Evolutionary conservation across 2,888 invertebrate genomes (phyloP).

Genomic region (Protophormia terraenovae): DNA sequence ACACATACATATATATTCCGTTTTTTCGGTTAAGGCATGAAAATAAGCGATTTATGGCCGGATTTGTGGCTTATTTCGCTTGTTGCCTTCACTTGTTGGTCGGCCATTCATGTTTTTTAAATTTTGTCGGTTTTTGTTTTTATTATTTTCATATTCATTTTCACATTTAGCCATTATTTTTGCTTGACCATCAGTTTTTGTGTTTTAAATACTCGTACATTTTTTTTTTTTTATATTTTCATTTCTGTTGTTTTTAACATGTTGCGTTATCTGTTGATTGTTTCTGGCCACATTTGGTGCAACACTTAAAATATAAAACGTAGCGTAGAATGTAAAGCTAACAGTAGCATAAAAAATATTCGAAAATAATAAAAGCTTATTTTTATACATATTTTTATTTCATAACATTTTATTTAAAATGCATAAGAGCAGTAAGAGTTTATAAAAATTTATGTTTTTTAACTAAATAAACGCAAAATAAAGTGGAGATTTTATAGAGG

Average conservation of each 20-base stretch:
- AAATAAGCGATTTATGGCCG: conserved; percentile 70
- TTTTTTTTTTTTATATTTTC: conserved; percentile 5
- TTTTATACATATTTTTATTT: background rate
- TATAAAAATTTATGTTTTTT: conserved; percentile 40
- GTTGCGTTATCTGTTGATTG: conserved; percentile 67
- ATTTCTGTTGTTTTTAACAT: conserved; percentile 49
- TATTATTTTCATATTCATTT: conserved; percentile 14
- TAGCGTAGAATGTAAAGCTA: background rate
- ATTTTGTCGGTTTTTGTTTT: conserved; percentile 13
- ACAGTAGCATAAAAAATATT: conserved; percentile 16
- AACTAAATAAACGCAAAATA: conserved; percentile 49
- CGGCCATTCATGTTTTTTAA: conserved; percentile 34
- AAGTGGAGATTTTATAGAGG: conserved; percentile 49
- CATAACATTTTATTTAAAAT: conserved; percentile 38
- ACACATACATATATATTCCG: background rate
- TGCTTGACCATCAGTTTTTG: conserved; percentile 52
- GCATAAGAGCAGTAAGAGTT: conserved; percentile 30
- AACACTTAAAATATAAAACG: conserved; percentile 38
- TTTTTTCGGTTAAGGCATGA: conserved; percentile 47
- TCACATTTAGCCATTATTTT: conserved; percentile 15
- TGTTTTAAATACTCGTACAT: conserved; percentile 26
- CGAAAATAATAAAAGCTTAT: conserved; percentile 43
- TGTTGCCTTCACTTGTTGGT: conserved; percentile 61
- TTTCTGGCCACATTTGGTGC: conserved; percentile 62
- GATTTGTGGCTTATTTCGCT: conserved; percentile 70